These are phyloP conservation scores for Ctenopoma kingsleyae DNA, from an alignment of 2,797 vertebrate species.

Conservation along the genomic window DNA sequence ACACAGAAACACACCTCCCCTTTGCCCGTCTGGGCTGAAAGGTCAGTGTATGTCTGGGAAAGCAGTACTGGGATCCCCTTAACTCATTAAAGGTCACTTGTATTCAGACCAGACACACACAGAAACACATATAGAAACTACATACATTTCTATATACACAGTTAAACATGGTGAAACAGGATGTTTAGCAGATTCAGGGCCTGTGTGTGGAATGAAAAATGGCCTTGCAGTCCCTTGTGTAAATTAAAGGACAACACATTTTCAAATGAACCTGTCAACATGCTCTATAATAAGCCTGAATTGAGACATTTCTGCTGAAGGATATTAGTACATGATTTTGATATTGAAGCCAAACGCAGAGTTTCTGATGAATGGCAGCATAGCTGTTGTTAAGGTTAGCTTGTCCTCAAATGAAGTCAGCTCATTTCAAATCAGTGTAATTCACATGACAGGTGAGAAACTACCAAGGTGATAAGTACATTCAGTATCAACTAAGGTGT, in stretches of 20 bases:
- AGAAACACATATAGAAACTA: constrained; percentile 78
- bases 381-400: constrained; percentile 23
- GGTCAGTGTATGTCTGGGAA: constrained; percentile 97
- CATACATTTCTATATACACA: constrained; percentile 32
- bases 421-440: constrained; percentile 24
- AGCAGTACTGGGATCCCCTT: constrained; percentile 92
- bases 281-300: constrained; percentile 27
- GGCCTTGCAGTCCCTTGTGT: constrained; percentile 18
- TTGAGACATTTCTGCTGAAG: constrained; percentile 20
- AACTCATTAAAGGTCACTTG: constrained; percentile 97
- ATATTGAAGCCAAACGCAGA: background rate
- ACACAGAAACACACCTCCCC: constrained; percentile 30
- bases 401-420: constrained; percentile 26
- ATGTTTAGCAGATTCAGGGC: constrained; percentile 10
- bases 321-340: constrained; percentile 11
- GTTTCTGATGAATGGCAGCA: constrained; percentile 26
- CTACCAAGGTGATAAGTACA: constrained; percentile 24
- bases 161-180: constrained; percentile 18
- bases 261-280: constrained; percentile 43
- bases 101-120: constrained; percentile 91
- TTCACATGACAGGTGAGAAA: constrained; percentile 20
- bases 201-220: constrained; percentile 40
- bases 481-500: background rate
- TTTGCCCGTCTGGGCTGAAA: constrained; percentile 93
- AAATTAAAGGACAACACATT: constrained; percentile 40